These are phyloP conservation scores for Biston stratarius DNA, from an alignment of 2,888 invertebrate species.

Conservation along the genomic window DNA sequence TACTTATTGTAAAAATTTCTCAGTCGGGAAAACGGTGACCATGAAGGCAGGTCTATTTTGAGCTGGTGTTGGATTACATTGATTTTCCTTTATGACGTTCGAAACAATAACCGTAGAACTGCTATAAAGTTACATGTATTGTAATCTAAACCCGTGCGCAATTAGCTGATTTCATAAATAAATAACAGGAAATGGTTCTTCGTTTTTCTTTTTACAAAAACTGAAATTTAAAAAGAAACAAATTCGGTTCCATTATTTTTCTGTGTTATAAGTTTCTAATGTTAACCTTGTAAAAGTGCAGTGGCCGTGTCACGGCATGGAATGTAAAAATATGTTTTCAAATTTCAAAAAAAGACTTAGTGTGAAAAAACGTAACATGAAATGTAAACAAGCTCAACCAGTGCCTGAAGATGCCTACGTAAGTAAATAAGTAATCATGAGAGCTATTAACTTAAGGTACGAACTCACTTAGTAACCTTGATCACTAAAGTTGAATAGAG, in stretches of 20 bases:
- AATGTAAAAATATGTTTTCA: slow-evolving; percentile 56
- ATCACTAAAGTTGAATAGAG: background rate
- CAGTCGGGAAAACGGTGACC: slow-evolving; percentile 61
- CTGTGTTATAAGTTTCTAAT: slow-evolving; percentile 3
- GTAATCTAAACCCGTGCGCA: background rate
- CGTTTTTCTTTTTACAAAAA: background rate
- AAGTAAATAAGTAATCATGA: slow-evolving; percentile 18
- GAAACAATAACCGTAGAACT: background rate
- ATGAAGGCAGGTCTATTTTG: slow-evolving; percentile 54
- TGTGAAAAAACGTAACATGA: slow-evolving; percentile 59
- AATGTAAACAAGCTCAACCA: slow-evolving; percentile 41
- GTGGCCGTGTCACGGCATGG: slow-evolving; percentile 28
- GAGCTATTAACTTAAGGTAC: background rate
- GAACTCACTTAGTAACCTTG: background rate
- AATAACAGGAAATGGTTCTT: background rate
- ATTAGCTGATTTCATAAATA: background rate
- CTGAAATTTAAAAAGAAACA: background rate
- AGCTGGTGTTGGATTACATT: slow-evolving; percentile 17
- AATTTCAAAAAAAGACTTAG: slow-evolving; percentile 63
- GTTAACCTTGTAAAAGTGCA: slow-evolving; percentile 10
- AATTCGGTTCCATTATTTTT: background rate
- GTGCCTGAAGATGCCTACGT: slow-evolving; percentile 48
- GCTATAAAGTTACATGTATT: slow-evolving; percentile 13
- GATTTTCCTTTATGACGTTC: slow-evolving; percentile 19
- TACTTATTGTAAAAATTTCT: slow-evolving; percentile 50